Evolutionary conservation across 2,113 vertebrate genomes (phyloP).

Genomic region (pig (Sus scrofa)): T2T-Sscrofa CM000812.6:91148001-91148500

Average conservation of each 20-base stretch:
- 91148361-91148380: slow-evolving; percentile 23
- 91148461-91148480: neutral
- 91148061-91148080: neutral
- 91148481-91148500: slow-evolving; percentile 29
- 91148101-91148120: neutral
- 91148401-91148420: slow-evolving; percentile 62
- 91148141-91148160: neutral
- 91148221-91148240: neutral
- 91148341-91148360: slow-evolving; percentile 50
- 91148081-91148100: neutral
- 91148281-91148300: neutral
- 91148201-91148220: neutral
- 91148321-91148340: neutral
- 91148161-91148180: neutral
- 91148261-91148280: neutral
- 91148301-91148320: neutral
- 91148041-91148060: neutral
- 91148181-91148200: neutral
- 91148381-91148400: slow-evolving; percentile 64
- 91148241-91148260: neutral
- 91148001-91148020: neutral
- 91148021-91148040: neutral
- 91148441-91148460: slow-evolving; percentile 44
- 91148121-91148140: neutral
- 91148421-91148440: slow-evolving; percentile 58